Evolutionary conservation across 2,888 invertebrate genomes (phyloP), one percentile per base, ranked within the genome.

Genomic region (Metellina segmentata): DNA sequence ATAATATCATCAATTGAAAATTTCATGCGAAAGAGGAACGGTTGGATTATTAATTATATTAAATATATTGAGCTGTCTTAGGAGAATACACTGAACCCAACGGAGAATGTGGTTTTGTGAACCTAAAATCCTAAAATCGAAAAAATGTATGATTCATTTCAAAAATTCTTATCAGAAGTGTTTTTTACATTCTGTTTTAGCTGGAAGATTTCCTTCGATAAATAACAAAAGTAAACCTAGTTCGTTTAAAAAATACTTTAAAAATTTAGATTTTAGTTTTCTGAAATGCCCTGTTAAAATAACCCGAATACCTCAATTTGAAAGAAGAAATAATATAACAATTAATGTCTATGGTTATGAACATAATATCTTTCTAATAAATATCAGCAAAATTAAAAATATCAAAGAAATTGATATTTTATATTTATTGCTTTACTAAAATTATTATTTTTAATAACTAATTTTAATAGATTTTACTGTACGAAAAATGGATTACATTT

Each of bases 341-440:
- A 83, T 72, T 52, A 83, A 72, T 11, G 51, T 19, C 51, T 34
- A 74, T 72, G 72, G 52, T 5, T 74, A 52, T 83, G 51, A 83
- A 13, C 49, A 72, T 52, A 49, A 74, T 72, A 52, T 51, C n/a
- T 74, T 83, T 53, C 74, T 20, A 49, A 83, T 74, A 72, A 72
- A 83, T 52, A 49, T 52, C 0, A 83, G 53, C 52, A 34, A 83
- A 74, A 72, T 16, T 71, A 83, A 83, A 72, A 9, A 20, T 71
- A 20, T 4, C 49, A 83, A 52, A 71, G 52, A 83, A 20, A 49
- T 83, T 16, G 20, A 74, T n/a, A n/a, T n/a, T n/a, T n/a, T n/a
- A n/a, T n/a, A n/a, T 72, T 53, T 72, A 8, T 72, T 82, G 7
- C n/a, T 82, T 6, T 83, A 83, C 52, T 9, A 61, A 61, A 61